These are phyloP conservation scores for Arctopsyche grandis DNA, from an alignment of 1,140 invertebrate genomes.

Conservation along the genomic window DNA sequence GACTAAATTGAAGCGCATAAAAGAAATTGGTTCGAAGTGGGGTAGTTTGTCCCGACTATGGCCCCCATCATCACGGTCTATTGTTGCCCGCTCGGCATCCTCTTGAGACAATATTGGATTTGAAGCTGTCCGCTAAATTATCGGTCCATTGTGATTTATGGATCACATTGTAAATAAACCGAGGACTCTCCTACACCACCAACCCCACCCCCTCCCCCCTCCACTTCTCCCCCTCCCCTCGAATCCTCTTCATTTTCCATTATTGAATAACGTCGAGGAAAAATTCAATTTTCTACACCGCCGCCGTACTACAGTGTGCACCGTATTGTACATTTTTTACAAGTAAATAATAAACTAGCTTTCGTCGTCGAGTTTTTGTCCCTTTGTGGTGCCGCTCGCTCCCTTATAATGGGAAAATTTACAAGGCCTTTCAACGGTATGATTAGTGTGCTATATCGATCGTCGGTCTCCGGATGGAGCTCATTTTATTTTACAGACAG, in stretches of 20 bases:
- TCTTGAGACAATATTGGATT: conserved; percentile 39
- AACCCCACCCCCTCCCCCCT: too few relatives aligned
- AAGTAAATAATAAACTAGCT: conserved; percentile 20
- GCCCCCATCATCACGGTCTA: not conserved
- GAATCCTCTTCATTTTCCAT: conserved; percentile 19
- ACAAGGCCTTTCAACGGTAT: conserved; percentile 6
- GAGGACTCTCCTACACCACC: too few relatives aligned
- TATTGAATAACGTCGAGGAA: conserved; percentile 18
- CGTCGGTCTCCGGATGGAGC: too few relatives aligned
- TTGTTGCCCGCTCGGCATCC: not conserved
- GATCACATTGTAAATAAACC: conserved; percentile 25
- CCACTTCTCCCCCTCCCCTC: not conserved
- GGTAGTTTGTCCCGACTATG: not conserved
- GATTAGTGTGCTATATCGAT: not conserved
- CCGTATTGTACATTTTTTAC: conserved; percentile 10
- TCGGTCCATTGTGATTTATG: conserved; percentile 36
- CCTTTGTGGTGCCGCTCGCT: not conserved
- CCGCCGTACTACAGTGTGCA: not conserved
- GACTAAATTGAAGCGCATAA: not conserved
- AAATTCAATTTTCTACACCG: conserved; percentile 14
- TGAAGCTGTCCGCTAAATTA: conserved; percentile 31
- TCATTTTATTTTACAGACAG: too few relatives aligned
- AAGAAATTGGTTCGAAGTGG: conserved; percentile 4
- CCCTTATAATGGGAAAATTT: not conserved
- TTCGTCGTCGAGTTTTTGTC: not conserved